Percentiles rank a stretch among this genome's conserved stretches.
phyloP scores from a whole-genome alignment of 2,797 vertebrate genomes.

The Pangasius sanitwongsei region DNA sequence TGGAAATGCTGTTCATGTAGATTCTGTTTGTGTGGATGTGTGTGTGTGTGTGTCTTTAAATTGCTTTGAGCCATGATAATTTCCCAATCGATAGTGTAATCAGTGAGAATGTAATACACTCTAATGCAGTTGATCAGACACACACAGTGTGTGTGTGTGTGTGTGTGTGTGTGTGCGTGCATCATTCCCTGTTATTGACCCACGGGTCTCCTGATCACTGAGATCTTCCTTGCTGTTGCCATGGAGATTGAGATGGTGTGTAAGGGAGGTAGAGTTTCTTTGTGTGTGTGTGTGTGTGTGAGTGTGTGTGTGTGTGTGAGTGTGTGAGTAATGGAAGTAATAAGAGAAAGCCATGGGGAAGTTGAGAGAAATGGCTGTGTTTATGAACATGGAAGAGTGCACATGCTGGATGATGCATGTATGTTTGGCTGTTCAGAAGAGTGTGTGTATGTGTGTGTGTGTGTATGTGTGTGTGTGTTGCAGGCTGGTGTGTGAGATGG shows the following conservation, averaged over 20 bases:
- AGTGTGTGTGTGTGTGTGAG: conserved; percentile 51
- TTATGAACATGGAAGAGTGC: conserved; percentile 29
- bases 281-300: conserved; percentile 45
- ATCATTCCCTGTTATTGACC: conserved; percentile 27
- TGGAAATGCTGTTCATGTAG: neutral
- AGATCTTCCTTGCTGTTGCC: conserved; percentile 32
- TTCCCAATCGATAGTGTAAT: conserved; percentile 19
- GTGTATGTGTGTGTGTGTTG: conserved; percentile 52
- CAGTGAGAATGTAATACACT: conserved; percentile 16
- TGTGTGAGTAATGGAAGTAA: conserved; percentile 20
- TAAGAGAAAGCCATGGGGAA: conserved; percentile 28
- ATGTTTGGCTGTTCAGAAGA: conserved; percentile 26
- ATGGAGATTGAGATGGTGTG: conserved; percentile 43
- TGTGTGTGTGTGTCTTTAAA: conserved; percentile 13
- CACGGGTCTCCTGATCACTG: conserved; percentile 23
- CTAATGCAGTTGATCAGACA: conserved; percentile 14
- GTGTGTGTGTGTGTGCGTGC: conserved; percentile 20
- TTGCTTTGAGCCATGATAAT: neutral
- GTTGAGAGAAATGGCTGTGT: conserved; percentile 20
- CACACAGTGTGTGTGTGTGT: neutral
- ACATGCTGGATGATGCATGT: conserved; percentile 23
- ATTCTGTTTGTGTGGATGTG: neutral
- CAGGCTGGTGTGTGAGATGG: conserved; percentile 97
- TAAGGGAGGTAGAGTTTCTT: neutral
- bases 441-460: conserved; percentile 22